Evolutionary conservation across 2,797 vertebrate genomes (phyloP).

Genomic region (Potorous gilbertii): DNA sequence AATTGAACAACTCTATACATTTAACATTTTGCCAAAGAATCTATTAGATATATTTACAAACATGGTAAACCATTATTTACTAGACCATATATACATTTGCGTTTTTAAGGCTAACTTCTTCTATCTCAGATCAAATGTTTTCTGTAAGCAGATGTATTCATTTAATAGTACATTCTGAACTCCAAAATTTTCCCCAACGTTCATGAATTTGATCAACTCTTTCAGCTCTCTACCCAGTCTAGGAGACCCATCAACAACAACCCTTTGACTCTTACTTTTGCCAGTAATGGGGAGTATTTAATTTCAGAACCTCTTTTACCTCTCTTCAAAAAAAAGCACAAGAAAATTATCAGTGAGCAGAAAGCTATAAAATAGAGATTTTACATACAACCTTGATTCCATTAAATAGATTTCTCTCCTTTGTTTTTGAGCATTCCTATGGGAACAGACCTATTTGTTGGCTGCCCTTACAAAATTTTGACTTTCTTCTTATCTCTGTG

Average conservation of each 20-base stretch:
- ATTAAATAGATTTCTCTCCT: not conserved
- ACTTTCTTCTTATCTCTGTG: not conserved
- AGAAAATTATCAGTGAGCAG: not conserved
- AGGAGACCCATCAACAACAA: not conserved
- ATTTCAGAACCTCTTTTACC: not conserved
- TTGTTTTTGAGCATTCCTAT: not conserved
- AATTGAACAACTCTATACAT: not conserved
- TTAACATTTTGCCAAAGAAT: not conserved
- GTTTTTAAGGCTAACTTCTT: not conserved
- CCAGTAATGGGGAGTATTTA: not conserved
- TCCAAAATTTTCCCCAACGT: not conserved
- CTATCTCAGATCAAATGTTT: not conserved
- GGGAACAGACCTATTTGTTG: not conserved
- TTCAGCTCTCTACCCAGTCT: not conserved
- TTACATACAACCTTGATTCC: not conserved
- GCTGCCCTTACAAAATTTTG: not conserved
- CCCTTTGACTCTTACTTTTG: not conserved
- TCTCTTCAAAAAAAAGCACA: not conserved
- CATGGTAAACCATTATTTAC: not conserved
- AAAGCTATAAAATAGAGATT: not conserved
- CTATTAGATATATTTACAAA: not conserved
- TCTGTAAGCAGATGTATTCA: not conserved
- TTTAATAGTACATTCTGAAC: not conserved
- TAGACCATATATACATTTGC: not conserved
- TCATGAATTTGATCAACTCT: not conserved